phyloP scores from a whole-genome alignment of 2,888 invertebrate species.

The Cosmopolites sordidus region DNA sequence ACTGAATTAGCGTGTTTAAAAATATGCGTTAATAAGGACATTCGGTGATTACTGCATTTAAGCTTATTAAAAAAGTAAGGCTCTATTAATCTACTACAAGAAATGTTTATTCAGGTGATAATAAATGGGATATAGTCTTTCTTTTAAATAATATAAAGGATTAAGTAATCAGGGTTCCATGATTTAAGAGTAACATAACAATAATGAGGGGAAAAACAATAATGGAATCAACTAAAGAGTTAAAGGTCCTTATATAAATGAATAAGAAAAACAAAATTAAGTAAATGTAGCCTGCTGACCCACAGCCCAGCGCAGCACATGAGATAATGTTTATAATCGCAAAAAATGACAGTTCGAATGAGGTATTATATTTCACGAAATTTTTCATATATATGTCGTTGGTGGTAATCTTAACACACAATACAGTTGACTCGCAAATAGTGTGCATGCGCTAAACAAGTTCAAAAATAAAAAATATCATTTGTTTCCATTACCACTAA shows the following conservation, averaged over 20 bases:
- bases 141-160: too few species aligned
- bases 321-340: constrained; percentile 1
- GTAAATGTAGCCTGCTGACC: constrained; percentile 41
- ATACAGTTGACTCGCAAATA: constrained; percentile 49
- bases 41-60: too few species aligned
- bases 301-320: constrained; percentile 36
- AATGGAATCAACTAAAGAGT: background rate
- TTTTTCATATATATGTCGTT: constrained; percentile 34
- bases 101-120: too few species aligned
- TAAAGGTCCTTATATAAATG: constrained; percentile 1
- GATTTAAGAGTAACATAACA: too few species aligned
- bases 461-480: constrained; percentile 41
- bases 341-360: constrained; percentile 5
- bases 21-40: too few species aligned
- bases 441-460: constrained; percentile 46
- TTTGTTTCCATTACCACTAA: constrained; percentile 47
- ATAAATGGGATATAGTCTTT: too few species aligned
- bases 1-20: too few species aligned
- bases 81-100: too few species aligned
- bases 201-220: background rate
- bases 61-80: too few species aligned
- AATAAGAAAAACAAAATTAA: constrained; percentile 31
- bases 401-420: constrained; percentile 45
- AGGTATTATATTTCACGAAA: constrained; percentile 5
- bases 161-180: too few species aligned